Evolutionary conservation across 2,797 vertebrate genomes (phyloP).

Genomic region (Gymnoscopelus braueri): DNA sequence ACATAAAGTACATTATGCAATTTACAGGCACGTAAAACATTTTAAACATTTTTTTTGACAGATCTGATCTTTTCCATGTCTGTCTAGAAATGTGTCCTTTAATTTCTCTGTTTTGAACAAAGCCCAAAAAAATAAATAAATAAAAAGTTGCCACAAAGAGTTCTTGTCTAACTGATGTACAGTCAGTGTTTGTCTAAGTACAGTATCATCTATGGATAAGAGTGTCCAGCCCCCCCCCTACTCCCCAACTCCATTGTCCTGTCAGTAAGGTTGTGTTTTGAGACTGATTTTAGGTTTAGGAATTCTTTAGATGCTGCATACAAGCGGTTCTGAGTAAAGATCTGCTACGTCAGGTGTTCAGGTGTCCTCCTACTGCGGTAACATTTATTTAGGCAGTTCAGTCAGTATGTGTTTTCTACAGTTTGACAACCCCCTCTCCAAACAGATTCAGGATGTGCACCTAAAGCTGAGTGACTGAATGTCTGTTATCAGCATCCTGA

Average conservation of each 20-base stretch:
- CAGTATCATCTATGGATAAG: neutral
- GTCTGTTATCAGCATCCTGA: conserved; percentile 24
- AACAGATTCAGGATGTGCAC: too few species aligned
- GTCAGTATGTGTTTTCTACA: too few species aligned
- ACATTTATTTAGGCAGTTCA: too few species aligned
- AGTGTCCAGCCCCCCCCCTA: neutral
- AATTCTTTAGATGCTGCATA: too few species aligned
- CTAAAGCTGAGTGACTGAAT: neutral
- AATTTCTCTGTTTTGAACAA: conserved; percentile 13
- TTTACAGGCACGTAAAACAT: conserved; percentile 1
- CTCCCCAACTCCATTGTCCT: neutral
- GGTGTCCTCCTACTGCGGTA: too few species aligned
- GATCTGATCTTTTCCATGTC: neutral
- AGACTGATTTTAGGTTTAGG: conserved; percentile 2
- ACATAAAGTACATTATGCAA: neutral
- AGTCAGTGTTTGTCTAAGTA: neutral
- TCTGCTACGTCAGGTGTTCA: too few species aligned
- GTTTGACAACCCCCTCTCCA: too few species aligned
- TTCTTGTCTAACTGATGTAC: neutral
- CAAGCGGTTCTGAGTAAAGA: too few species aligned
- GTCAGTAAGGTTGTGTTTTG: conserved; percentile 1
- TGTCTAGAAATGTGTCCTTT: conserved; percentile 11
- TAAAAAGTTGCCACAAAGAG: conserved; percentile 6
- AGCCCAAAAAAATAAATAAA: neutral
- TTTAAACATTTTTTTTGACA: neutral